Percentiles rank a stretch among this genome's conserved stretches.
These are phyloP conservation scores for Pseudotriccus pelzelni DNA, from an alignment of 2,797 vertebrate species.

Conservation along the genomic window DNA sequence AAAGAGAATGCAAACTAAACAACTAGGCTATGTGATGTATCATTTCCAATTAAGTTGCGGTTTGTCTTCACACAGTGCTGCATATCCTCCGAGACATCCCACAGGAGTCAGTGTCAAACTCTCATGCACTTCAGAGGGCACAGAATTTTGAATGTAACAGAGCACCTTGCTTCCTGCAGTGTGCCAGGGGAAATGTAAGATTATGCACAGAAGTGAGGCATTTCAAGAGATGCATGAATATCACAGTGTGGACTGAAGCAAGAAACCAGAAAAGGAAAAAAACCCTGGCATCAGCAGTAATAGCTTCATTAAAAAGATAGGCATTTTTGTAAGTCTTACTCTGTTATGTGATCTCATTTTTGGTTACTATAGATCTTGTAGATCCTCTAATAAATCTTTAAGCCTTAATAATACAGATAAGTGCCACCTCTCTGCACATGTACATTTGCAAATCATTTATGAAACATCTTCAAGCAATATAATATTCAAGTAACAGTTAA, in stretches of 20 bases:
- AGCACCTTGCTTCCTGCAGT: background rate
- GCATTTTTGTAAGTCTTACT: background rate
- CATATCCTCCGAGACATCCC: rapidly evolving
- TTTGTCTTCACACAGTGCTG: background rate
- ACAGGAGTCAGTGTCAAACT: background rate
- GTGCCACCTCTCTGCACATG: background rate
- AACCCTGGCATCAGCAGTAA: background rate
- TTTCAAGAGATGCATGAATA: background rate
- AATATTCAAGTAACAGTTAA: background rate
- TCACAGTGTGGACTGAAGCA: background rate
- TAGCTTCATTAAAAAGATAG: background rate
- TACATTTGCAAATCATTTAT: background rate
- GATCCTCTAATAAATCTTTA: background rate
- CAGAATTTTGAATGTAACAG: background rate
- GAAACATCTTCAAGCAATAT: background rate
- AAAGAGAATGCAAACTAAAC: background rate
- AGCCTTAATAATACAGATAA: background rate
- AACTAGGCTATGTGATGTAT: background rate
- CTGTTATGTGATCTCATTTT: background rate
- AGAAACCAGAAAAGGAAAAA: background rate
- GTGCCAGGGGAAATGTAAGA: background rate
- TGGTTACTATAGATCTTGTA: background rate
- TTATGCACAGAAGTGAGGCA: background rate
- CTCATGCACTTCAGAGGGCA: background rate
- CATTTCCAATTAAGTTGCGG: background rate